These are phyloP conservation scores for Leptinotarsa haldemani DNA, from an alignment of 2,888 invertebrate genomes.

Conservation along the genomic window DNA sequence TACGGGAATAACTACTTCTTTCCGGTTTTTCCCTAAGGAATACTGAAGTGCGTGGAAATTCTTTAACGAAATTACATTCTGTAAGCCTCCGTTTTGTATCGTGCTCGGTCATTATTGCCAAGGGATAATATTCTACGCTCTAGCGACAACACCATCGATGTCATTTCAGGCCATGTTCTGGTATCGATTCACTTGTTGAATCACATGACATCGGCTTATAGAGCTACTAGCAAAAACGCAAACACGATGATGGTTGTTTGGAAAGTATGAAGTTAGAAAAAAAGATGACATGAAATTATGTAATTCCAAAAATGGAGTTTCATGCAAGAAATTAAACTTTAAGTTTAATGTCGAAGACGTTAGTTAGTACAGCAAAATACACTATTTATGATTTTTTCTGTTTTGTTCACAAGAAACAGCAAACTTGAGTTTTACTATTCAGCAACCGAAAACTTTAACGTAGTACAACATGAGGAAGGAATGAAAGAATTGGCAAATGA, in stretches of 20 bases:
- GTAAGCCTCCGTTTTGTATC: constrained; percentile 7
- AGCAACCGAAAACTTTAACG: too few species aligned
- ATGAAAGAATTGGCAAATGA: too few species aligned
- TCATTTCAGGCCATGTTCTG: constrained; percentile 17
- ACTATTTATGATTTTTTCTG: too few species aligned
- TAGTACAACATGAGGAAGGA: too few species aligned
- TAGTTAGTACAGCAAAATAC: too few species aligned
- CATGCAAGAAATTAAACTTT: too few species aligned
- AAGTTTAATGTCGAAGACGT: too few species aligned
- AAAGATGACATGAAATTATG: too few species aligned
- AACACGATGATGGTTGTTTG: background rate
- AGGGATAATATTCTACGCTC: constrained; percentile 17
- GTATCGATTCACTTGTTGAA: constrained; percentile 38
- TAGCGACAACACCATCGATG: constrained; percentile 10
- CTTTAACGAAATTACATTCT: constrained; percentile 14
- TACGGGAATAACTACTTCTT: constrained; percentile 7
- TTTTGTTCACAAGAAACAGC: too few species aligned
- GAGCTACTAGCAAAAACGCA: constrained; percentile 14
- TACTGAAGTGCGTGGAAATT: constrained; percentile 5
- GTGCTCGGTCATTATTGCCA: constrained; percentile 6
- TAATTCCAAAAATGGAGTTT: too few species aligned
- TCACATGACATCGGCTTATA: constrained; percentile 29
- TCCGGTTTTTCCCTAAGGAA: constrained; percentile 6
- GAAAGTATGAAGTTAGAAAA: background rate
- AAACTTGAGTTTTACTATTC: too few species aligned